These are phyloP conservation scores for Urocynchramus pylzowi DNA, from an alignment of 2,113 vertebrate genomes.

Conservation along the genomic window DNA sequence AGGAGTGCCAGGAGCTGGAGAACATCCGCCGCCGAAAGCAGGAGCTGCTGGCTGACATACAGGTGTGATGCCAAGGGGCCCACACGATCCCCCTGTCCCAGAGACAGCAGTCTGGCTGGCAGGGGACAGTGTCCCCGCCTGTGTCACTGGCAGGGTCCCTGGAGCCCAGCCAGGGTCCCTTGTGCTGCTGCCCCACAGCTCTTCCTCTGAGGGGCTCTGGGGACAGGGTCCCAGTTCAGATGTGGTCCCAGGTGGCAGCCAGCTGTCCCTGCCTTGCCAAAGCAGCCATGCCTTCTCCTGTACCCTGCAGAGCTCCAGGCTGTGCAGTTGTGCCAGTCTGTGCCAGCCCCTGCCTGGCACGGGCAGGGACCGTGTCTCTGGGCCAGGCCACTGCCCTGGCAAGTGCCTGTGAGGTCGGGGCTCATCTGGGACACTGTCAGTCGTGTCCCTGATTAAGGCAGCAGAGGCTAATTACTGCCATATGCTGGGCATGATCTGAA, in stretches of 20 bases:
- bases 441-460: not conserved
- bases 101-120: not conserved
- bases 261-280: not conserved
- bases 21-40: constrained; percentile 94
- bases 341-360: not conserved
- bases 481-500: constrained; percentile 49
- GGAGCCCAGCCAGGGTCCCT: not conserved
- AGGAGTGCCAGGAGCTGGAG: constrained; percentile 93
- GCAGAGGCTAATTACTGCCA: constrained; percentile 54
- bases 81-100: not conserved
- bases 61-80: constrained; percentile 72
- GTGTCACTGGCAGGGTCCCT: not conserved
- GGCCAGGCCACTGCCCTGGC: not conserved
- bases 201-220: not conserved
- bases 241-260: not conserved
- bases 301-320: not conserved
- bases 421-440: constrained; percentile 12
- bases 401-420: not conserved
- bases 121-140: not conserved
- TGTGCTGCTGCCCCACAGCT: fast-evolving
- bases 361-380: not conserved
- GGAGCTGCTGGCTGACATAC: constrained; percentile 97
- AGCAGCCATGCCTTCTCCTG: not conserved
- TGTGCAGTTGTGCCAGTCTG: not conserved
- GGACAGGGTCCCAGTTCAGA: not conserved